Conservation (phyloP, 2,888 invertebrate species). For the Pammene fasciana region DNA sequence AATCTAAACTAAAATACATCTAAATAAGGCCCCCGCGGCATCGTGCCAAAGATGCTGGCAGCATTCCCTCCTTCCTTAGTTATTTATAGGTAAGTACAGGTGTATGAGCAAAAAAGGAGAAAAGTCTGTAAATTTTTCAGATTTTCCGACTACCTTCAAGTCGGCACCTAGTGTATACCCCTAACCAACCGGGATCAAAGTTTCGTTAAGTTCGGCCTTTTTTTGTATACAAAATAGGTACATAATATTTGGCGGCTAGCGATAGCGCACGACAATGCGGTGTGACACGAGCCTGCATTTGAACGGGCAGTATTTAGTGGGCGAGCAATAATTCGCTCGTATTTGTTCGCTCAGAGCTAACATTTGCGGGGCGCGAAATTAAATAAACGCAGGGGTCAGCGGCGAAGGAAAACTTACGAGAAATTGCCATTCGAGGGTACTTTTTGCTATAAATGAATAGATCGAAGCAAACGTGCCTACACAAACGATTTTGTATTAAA, state of each 20-base stretch:
- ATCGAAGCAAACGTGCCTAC: background rate
- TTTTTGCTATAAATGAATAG: conserved; percentile 28
- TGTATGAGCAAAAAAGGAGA: too few relatives aligned
- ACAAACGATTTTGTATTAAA: background rate
- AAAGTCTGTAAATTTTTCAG: too few relatives aligned
- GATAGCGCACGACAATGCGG: conserved; percentile 1
- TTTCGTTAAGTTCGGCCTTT: too few relatives aligned
- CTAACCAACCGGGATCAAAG: too few relatives aligned
- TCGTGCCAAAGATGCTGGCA: too few relatives aligned
- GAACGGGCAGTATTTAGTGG: conserved; percentile 56
- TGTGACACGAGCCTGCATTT: conserved; percentile 25
- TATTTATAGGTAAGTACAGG: too few relatives aligned
- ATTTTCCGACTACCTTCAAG: too few relatives aligned
- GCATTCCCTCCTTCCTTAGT: too few relatives aligned
- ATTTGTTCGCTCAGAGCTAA: conserved; percentile 75
- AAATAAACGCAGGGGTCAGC: conserved; percentile 65
- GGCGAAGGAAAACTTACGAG: conserved; percentile 28
- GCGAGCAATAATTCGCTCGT: conserved; percentile 77
- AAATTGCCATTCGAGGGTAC: conserved; percentile 22
- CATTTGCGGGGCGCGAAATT: conserved; percentile 76
- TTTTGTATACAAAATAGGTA: too few relatives aligned
- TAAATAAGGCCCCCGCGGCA: too few relatives aligned
- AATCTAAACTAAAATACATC: too few relatives aligned
- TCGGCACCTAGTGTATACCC: too few relatives aligned
- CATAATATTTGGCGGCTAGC: background rate